Evolutionary conservation across 2,113 vertebrate species (phyloP).

Genomic region (Orthonyx spaldingii): DNA sequence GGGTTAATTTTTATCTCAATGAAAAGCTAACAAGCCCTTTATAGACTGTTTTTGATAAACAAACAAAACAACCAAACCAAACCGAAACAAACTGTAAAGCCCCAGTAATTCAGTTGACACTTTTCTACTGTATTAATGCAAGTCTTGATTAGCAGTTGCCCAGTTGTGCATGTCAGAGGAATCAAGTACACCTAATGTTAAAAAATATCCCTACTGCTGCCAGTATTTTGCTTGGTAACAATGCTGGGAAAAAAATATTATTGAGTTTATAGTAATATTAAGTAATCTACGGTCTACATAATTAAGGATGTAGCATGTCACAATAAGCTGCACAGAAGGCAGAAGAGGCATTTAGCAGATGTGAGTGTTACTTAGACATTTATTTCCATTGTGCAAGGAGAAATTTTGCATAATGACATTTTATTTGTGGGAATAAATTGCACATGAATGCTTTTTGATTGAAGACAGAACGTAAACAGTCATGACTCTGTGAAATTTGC

Average conservation of each 20-base stretch:
- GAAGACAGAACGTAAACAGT: neutral
- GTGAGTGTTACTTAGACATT: neutral
- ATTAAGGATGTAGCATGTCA: neutral
- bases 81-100: no score
- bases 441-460: neutral
- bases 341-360: neutral
- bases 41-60: neutral
- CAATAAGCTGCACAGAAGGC: neutral
- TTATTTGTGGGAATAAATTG: neutral
- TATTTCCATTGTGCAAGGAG: conserved; percentile 4
- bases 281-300: neutral
- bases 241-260: neutral
- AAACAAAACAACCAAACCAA: no score
- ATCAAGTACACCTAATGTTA: neutral
- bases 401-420: conserved; percentile 8
- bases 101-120: neutral
- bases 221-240: neutral
- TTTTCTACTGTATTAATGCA: neutral
- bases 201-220: neutral
- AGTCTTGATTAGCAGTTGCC: neutral
- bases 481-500: neutral
- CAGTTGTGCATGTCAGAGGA: neutral
- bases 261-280: neutral
- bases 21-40: neutral
- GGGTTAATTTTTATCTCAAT: neutral